Evolutionary conservation across 2,797 vertebrate species (phyloP).

Genomic region (Pangasius macronema): DNA sequence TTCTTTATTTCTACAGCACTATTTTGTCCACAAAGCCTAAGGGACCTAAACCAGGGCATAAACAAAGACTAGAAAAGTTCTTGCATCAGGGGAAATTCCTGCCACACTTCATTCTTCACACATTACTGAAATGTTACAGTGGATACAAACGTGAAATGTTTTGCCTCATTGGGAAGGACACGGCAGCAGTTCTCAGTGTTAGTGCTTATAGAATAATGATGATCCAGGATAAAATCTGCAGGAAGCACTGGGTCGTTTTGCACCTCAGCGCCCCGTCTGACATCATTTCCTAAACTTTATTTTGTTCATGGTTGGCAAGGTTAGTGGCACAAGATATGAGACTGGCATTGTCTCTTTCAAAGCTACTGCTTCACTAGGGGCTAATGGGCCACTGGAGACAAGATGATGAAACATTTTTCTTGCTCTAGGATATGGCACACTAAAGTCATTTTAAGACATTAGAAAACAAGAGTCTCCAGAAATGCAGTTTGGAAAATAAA

Average conservation of each 20-base stretch:
- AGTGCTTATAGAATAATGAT: not conserved
- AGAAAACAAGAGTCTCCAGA: not conserved
- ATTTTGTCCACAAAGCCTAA: not conserved
- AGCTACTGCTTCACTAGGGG: not conserved
- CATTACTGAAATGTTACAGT: not conserved
- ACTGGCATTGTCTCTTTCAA: not conserved
- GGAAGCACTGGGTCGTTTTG: not conserved
- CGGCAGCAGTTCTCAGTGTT: not conserved
- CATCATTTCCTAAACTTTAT: not conserved
- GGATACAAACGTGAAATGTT: conserved; percentile 5
- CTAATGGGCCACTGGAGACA: conserved; percentile 22
- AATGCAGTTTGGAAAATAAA: conserved; percentile 8
- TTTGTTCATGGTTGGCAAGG: not conserved
- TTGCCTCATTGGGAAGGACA: not conserved
- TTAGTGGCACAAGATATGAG: not conserved
- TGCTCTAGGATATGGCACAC: not conserved
- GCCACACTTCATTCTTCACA: not conserved
- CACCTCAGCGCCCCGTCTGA: not conserved
- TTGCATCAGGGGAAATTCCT: not conserved
- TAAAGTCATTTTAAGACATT: not conserved
- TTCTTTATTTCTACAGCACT: not conserved
- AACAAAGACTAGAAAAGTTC: conserved; percentile 5
- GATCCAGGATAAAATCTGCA: conserved; percentile 1
- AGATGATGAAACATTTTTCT: not conserved
- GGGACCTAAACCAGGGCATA: not conserved